phyloP scores from a whole-genome alignment of 2,113 vertebrate genomes.

The Echinops telfairi region DNA sequence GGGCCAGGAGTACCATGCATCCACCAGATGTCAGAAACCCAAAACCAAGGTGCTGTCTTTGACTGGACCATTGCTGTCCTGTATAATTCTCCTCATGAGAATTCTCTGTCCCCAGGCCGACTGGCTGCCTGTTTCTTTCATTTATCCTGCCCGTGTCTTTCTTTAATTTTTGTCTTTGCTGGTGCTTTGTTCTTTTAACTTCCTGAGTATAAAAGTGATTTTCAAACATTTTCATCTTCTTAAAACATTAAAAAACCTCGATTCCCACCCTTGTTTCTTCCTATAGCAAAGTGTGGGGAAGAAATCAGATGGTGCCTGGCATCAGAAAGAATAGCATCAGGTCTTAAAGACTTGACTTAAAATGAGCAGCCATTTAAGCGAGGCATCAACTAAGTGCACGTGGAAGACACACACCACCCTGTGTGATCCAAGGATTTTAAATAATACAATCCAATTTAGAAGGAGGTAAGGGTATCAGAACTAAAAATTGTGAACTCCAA shows the following conservation, averaged over 20 bases:
- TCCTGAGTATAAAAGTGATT: conserved; percentile 9
- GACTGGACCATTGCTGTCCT: conserved; percentile 62
- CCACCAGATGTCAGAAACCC: conserved; percentile 58
- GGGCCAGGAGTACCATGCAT: not conserved
- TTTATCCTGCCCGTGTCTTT: conserved; percentile 2
- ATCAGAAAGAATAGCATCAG: too few relatives aligned
- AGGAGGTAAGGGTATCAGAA: too few relatives aligned
- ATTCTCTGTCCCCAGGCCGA: conserved; percentile 7
- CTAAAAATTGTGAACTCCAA: too few relatives aligned
- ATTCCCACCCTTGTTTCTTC: too few relatives aligned
- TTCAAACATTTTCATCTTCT: not conserved
- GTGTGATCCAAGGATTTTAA: too few relatives aligned
- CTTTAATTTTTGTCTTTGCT: conserved; percentile 19
- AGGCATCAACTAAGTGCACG: too few relatives aligned
- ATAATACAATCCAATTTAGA: too few relatives aligned
- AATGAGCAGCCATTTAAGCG: too few relatives aligned
- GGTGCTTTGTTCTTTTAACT: not conserved
- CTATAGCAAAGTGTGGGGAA: too few relatives aligned
- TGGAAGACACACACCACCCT: too few relatives aligned
- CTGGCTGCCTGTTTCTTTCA: not conserved
- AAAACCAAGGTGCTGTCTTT: conserved; percentile 53
- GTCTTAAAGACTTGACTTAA: too few relatives aligned
- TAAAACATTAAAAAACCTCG: conserved; percentile 39
- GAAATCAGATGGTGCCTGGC: too few relatives aligned
- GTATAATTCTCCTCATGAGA: conserved; percentile 13